Percentiles rank a stretch among this genome's conserved stretches.
These are phyloP conservation scores for Drosophila nigromelanica DNA, from an alignment of 1,140 invertebrate genomes.

Conservation along the genomic window DNA sequence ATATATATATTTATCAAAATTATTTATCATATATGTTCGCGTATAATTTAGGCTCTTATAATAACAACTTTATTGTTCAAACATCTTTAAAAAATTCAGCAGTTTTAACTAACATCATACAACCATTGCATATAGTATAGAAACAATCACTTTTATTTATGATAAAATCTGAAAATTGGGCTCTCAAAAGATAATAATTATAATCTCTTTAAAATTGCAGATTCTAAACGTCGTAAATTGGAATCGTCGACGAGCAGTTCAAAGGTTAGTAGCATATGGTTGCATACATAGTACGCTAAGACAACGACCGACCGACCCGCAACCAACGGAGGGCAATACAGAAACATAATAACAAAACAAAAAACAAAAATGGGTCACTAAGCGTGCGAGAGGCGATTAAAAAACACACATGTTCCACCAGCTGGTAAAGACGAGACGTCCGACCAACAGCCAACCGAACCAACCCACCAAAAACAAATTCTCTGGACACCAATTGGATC, in stretches of 20 bases:
- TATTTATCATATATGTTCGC: too few relatives aligned
- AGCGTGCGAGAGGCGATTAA: conserved; percentile 18
- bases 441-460: conserved; percentile 8
- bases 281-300: conserved; percentile 80
- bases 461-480: conserved; percentile 20
- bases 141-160: too few relatives aligned
- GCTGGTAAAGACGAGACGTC: conserved; percentile 18
- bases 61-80: too few relatives aligned
- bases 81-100: too few relatives aligned
- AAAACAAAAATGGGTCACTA: conserved; percentile 11
- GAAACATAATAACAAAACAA: conserved; percentile 32
- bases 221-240: conserved; percentile 92
- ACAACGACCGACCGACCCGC: conserved; percentile 52
- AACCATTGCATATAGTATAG: too few relatives aligned
- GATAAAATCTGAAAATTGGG: too few relatives aligned
- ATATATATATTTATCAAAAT: too few relatives aligned
- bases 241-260: conserved; percentile 87
- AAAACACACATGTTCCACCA: conserved; percentile 10
- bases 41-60: too few relatives aligned
- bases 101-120: too few relatives aligned
- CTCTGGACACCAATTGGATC: conserved; percentile 33
- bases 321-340: conserved; percentile 37
- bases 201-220: conserved; percentile 84
- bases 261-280: conserved; percentile 89
- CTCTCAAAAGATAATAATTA: too few relatives aligned